These are phyloP conservation scores for Cinclus cinclus DNA, from an alignment of 2,113 vertebrate genomes.

Conservation along the genomic window DNA sequence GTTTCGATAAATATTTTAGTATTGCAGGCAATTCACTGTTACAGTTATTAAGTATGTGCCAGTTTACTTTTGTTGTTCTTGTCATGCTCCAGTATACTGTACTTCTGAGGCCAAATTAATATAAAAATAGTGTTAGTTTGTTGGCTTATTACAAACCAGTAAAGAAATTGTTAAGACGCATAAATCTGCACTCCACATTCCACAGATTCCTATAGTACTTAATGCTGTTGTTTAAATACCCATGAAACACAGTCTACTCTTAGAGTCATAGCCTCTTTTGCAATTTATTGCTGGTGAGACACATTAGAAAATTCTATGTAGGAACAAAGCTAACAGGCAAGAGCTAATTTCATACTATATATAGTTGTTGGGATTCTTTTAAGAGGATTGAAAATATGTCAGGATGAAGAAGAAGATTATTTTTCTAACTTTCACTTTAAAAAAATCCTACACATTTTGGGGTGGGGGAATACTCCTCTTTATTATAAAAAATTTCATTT, in stretches of 20 bases:
- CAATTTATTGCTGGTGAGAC: constrained; percentile 66
- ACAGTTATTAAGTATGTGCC: constrained; percentile 57
- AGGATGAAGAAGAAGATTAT: neutral
- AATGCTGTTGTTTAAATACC: constrained; percentile 83
- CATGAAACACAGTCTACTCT: constrained; percentile 78
- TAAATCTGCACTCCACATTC: constrained; percentile 80
- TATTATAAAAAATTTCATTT: neutral
- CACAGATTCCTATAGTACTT: constrained; percentile 79
- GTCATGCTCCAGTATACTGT: constrained; percentile 59
- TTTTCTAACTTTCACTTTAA: constrained; percentile 2
- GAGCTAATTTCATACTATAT: constrained; percentile 34
- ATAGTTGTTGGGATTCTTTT: constrained; percentile 51
- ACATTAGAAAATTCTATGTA: constrained; percentile 29
- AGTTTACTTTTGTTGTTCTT: constrained; percentile 66
- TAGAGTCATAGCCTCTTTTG: constrained; percentile 51
- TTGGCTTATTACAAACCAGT: constrained; percentile 70
- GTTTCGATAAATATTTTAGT: constrained; percentile 57
- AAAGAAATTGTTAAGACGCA: constrained; percentile 76
- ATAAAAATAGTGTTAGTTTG: constrained; percentile 63
- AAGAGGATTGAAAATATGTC: constrained; percentile 9
- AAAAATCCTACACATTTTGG: neutral
- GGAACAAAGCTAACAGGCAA: neutral
- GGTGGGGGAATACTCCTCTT: neutral
- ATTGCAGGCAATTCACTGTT: constrained; percentile 47
- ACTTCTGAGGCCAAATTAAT: constrained; percentile 70